phyloP scores from a whole-genome alignment of 2,888 invertebrate genomes.

The Patella ulyssiponensis region DNA sequence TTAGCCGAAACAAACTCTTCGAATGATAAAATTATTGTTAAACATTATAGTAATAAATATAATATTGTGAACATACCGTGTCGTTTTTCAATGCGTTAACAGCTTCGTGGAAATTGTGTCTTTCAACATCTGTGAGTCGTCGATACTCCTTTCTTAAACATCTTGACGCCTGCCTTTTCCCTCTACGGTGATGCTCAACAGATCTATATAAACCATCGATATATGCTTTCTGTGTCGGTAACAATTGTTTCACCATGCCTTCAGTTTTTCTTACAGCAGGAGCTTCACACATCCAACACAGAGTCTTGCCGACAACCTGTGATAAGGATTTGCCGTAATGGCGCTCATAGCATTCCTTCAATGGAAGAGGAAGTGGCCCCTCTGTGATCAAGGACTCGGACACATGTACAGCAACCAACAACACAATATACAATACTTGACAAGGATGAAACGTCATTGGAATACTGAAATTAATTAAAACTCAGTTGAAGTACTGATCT shows the following conservation, averaged over 20 bases:
- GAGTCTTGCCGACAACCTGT: slow-evolving; percentile 30
- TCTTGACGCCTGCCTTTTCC: slow-evolving; percentile 27
- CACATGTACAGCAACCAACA: neutral
- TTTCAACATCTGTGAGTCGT: slow-evolving; percentile 51
- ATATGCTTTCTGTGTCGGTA: slow-evolving; percentile 14
- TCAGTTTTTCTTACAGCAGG: slow-evolving; percentile 12
- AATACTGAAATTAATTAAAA: too few species aligned
- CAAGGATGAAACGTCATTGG: too few species aligned
- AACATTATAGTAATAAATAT: too few species aligned
- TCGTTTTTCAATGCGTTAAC: slow-evolving; percentile 52
- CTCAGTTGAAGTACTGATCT: too few species aligned
- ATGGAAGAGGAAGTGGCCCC: slow-evolving; percentile 43
- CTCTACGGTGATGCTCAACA: slow-evolving; percentile 19
- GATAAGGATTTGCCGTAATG: slow-evolving; percentile 19
- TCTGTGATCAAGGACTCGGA: slow-evolving; percentile 41
- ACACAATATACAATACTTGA: too few species aligned
- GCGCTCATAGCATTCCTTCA: slow-evolving; percentile 49
- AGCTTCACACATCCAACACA: slow-evolving; percentile 35
- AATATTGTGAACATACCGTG: slow-evolving; percentile 40
- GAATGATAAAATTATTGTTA: too few species aligned
- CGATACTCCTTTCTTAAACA: slow-evolving; percentile 57
- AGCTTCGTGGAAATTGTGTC: slow-evolving; percentile 46
- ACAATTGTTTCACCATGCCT: neutral
- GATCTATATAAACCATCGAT: neutral
- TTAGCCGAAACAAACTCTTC: too few species aligned